Evolutionary conservation across 1,140 invertebrate genomes (phyloP).

Genomic region (Hycleus cichorii): DNA sequence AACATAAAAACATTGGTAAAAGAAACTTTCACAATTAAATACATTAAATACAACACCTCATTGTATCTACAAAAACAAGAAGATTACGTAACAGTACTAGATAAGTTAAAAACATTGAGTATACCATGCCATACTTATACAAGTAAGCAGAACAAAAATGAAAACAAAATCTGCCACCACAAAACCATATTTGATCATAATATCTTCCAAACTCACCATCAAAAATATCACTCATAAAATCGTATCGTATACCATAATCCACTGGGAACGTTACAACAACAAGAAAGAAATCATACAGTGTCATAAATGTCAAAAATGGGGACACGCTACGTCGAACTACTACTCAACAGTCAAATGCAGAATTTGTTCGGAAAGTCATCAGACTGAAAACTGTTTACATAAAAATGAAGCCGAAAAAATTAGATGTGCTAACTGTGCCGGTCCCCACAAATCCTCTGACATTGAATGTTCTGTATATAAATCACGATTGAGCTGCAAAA

Average conservation of each 20-base stretch:
- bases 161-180: not conserved
- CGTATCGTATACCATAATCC: not conserved
- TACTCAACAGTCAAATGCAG: constrained; percentile 26
- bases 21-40: not conserved
- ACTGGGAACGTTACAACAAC: constrained; percentile 27
- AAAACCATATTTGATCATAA: constrained; percentile 1
- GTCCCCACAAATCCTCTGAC: constrained; percentile 24
- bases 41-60: not conserved
- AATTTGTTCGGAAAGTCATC: constrained; percentile 35
- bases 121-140: not conserved
- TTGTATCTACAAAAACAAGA: not conserved
- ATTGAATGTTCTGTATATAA: not conserved
- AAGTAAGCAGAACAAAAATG: not conserved
- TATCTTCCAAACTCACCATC: not conserved
- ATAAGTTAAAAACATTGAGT: not conserved
- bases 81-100: not conserved
- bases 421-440: constrained; percentile 34
- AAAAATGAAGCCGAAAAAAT: constrained; percentile 4
- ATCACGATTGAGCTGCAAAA: not conserved
- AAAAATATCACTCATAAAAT: not conserved
- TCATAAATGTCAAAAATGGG: constrained; percentile 36
- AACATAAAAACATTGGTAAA: not conserved
- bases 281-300: constrained; percentile 29
- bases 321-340: constrained; percentile 33
- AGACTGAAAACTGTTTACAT: constrained; percentile 29